These are phyloP conservation scores for Sceliomorpha sp. DNA, from an alignment of 2,888 invertebrate species.

Conservation along the genomic window DNA sequence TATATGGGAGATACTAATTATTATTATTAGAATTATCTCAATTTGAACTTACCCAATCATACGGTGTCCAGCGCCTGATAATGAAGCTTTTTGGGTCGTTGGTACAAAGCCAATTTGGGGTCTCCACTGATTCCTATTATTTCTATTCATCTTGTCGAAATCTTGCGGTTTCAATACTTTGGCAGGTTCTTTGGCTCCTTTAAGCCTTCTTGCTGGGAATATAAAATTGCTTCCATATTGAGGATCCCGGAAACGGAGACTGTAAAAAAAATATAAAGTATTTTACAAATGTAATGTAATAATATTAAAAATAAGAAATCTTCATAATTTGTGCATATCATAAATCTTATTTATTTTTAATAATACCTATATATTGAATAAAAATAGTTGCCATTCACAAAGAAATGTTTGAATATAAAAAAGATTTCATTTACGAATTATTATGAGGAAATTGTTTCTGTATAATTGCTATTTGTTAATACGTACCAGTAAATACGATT, in stretches of 20 bases:
- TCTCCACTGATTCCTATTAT: conserved; percentile 82
- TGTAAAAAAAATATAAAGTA: conserved; percentile 76
- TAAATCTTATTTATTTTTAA: too few species aligned
- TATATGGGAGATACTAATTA: too few species aligned
- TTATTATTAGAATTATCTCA: too few species aligned
- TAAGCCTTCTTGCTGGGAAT: conserved; percentile 88
- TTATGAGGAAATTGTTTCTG: too few species aligned
- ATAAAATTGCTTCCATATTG: conserved; percentile 87
- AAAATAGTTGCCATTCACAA: too few species aligned
- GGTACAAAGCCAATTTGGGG: conserved; percentile 90
- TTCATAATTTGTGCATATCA: too few species aligned
- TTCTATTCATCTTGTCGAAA: conserved; percentile 84
- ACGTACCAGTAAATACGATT: conserved; percentile 81
- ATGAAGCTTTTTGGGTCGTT: conserved; percentile 84
- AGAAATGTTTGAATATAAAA: too few species aligned
- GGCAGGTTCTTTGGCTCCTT: conserved; percentile 86
- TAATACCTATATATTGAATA: too few species aligned
- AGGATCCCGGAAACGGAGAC: conserved; percentile 90
- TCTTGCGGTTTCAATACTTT: conserved; percentile 90
- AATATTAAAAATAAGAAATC: conserved; percentile 19
- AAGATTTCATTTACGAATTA: too few species aligned
- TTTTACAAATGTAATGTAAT: conserved; percentile 12
- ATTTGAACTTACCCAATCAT: conserved; percentile 86
- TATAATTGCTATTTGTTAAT: too few species aligned
- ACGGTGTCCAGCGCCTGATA: conserved; percentile 88